These are phyloP conservation scores for Eupithecia dodoneata DNA, from an alignment of 2,888 invertebrate species.

Conservation along the genomic window DNA sequence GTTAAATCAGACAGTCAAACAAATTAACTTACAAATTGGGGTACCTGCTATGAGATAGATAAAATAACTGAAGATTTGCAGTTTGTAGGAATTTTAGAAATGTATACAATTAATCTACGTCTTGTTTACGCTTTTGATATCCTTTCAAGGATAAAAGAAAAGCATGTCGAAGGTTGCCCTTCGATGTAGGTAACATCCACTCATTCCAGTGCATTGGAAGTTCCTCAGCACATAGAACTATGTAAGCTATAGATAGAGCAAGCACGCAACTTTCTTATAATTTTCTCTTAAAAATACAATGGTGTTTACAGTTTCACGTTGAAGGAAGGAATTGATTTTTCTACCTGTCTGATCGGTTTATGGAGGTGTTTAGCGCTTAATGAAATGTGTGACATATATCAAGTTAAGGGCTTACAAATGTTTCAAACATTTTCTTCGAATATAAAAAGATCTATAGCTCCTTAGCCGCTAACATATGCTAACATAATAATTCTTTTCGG, in stretches of 20 bases:
- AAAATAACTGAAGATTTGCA: too few relatives aligned
- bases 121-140: background rate
- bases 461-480: background rate
- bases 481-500: background rate
- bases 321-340: background rate
- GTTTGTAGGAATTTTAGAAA: background rate
- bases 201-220: background rate
- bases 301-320: background rate
- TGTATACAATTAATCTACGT: background rate
- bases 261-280: background rate
- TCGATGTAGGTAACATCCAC: background rate
- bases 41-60: too few relatives aligned
- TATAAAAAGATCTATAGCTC: background rate
- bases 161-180: background rate
- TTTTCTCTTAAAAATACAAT: background rate
- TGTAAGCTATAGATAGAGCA: background rate
- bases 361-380: too few relatives aligned
- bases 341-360: background rate
- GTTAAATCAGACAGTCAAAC: too few relatives aligned
- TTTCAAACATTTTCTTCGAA: background rate
- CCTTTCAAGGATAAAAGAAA: background rate
- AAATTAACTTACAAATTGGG: too few relatives aligned
- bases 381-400: too few relatives aligned
- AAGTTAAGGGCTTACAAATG: background rate
- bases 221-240: background rate